Evolutionary conservation across 1,140 invertebrate genomes (phyloP).

Genomic region (Liolophura sinensis): DNA sequence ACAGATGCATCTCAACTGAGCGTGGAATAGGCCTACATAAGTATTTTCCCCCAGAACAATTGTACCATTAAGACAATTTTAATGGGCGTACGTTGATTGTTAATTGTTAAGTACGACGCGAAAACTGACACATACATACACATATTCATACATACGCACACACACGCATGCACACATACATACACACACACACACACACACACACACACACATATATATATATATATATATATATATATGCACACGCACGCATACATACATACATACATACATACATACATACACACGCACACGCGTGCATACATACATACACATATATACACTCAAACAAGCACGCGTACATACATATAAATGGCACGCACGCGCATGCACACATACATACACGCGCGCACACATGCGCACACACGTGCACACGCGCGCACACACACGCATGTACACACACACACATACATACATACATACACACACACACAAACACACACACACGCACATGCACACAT

Average conservation of each 20-base stretch:
- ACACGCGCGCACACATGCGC: slow-evolving; percentile 1
- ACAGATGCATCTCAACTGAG: too few relatives aligned
- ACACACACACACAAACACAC: background rate
- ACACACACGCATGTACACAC: background rate
- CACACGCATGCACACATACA: slow-evolving; percentile 5
- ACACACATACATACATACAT: background rate
- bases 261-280: slow-evolving; percentile 3
- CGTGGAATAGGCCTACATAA: too few relatives aligned
- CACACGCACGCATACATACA: slow-evolving; percentile 3
- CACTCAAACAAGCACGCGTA: background rate
- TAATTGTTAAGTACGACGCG: too few relatives aligned
- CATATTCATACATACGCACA: background rate
- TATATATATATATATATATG: slow-evolving; percentile 4
- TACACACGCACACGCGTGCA: background rate
- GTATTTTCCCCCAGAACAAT: too few relatives aligned
- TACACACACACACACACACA: slow-evolving; percentile 5
- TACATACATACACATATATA: slow-evolving; percentile 6
- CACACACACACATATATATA: background rate
- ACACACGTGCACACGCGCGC: background rate
- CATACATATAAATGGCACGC: background rate
- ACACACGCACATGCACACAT: too few relatives aligned
- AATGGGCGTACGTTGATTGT: too few relatives aligned
- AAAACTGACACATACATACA: background rate
- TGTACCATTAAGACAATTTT: too few relatives aligned
- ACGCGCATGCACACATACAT: slow-evolving; percentile 4